Evolutionary conservation across 2,113 vertebrate genomes (phyloP).

Genomic region (Micromys minutus): DNA sequence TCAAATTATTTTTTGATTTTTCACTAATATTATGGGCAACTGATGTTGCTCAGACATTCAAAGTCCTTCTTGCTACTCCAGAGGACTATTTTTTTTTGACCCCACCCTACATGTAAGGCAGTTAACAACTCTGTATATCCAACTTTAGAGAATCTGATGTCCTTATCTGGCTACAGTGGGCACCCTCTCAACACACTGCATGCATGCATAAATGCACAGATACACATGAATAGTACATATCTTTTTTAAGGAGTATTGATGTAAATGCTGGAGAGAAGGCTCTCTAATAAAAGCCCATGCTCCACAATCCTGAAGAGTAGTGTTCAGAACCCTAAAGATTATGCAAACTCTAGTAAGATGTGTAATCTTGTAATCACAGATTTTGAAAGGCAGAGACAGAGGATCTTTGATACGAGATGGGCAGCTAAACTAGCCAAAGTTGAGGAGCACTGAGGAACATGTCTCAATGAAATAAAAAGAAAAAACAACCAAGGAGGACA

Average conservation of each 20-base stretch:
- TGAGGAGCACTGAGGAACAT: not conserved
- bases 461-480: not conserved
- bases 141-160: not conserved
- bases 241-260: not conserved
- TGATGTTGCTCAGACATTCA: not conserved
- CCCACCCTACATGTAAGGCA: too few species aligned
- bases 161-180: not conserved
- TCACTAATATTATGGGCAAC: not conserved
- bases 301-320: not conserved
- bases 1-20: slow-evolving; percentile 9
- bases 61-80: not conserved
- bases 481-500: too few species aligned
- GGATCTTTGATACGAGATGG: not conserved
- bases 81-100: not conserved
- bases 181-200: not conserved
- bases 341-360: not conserved
- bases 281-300: too few species aligned
- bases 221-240: not conserved
- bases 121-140: not conserved
- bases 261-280: not conserved
- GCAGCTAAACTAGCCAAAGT: not conserved
- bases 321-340: not conserved
- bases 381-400: not conserved
- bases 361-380: not conserved
- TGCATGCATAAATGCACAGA: not conserved